phyloP scores from a whole-genome alignment of 2,797 vertebrate species.

The Pipistrellus nathusii region DNA sequence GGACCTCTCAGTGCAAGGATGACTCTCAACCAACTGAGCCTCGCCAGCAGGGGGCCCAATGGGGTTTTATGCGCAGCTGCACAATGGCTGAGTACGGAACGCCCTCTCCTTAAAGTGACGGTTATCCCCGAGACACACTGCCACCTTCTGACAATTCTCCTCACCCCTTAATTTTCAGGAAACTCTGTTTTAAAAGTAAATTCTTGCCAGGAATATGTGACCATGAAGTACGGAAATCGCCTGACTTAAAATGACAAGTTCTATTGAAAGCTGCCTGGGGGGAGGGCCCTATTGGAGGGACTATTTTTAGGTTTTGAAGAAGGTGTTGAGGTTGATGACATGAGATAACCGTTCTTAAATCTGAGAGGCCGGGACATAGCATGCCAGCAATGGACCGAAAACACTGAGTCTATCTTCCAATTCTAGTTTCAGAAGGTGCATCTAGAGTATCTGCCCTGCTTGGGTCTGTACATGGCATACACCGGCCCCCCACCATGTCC shows the following conservation, averaged over 20 bases:
- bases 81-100: neutral
- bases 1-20: neutral
- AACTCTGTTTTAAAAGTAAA: slow-evolving; percentile 42
- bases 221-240: neutral
- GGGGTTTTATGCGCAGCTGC: neutral
- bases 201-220: neutral
- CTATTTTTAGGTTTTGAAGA: slow-evolving; percentile 58
- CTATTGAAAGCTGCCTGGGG: neutral
- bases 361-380: neutral
- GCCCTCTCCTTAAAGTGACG: neutral
- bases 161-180: slow-evolving; percentile 70
- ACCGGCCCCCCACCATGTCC: neutral
- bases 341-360: neutral
- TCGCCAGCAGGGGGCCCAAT: neutral
- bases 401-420: neutral
- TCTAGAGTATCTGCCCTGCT: neutral
- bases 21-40: neutral
- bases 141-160: slow-evolving; percentile 80
- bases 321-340: slow-evolving; percentile 8
- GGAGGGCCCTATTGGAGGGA: neutral
- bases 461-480: neutral
- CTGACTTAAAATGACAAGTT: neutral
- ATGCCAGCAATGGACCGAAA: neutral
- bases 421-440: neutral
- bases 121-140: slow-evolving; percentile 72